These are phyloP conservation scores for Parasteatoda tepidariorum DNA, from an alignment of 1,140 invertebrate species.

Conservation along the genomic window DNA sequence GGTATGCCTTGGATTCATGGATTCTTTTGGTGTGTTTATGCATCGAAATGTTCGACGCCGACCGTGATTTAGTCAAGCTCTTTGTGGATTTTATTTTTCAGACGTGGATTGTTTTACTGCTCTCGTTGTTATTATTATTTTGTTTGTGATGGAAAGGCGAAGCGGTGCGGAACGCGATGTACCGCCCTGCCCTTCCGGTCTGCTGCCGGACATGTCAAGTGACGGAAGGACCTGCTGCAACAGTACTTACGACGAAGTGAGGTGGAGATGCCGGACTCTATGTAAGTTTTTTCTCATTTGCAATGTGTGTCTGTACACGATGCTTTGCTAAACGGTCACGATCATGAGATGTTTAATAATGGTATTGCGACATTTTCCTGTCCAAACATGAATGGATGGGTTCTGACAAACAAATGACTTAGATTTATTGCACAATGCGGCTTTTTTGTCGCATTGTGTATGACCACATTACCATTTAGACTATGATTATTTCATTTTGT, in stretches of 20 bases:
- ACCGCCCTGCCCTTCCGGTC: conserved; percentile 54
- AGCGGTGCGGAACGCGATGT: conserved; percentile 38
- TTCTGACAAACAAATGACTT: too few species aligned
- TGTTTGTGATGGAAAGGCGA: conserved; percentile 13
- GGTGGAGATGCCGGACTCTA: conserved; percentile 51
- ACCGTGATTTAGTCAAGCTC: background rate
- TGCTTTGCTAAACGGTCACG: background rate
- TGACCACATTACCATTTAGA: too few species aligned
- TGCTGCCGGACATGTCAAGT: conserved; percentile 36
- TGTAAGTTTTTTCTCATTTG: conserved; percentile 33
- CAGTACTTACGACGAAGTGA: conserved; percentile 32
- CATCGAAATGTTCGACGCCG: background rate
- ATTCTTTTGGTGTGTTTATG: background rate
- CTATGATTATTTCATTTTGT: too few species aligned
- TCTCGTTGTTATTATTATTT: conserved; percentile 18
- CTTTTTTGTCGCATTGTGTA: too few species aligned
- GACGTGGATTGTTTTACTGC: background rate
- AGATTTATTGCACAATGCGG: too few species aligned
- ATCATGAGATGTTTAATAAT: background rate
- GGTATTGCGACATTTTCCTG: background rate
- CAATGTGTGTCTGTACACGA: background rate
- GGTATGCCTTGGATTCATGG: conserved; percentile 6
- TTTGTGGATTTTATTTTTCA: conserved; percentile 30
- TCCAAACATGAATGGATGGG: background rate
- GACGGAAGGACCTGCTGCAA: background rate